Conservation (phyloP, 2,113 vertebrate genomes). For the Cyanistes caeruleus region DNA sequence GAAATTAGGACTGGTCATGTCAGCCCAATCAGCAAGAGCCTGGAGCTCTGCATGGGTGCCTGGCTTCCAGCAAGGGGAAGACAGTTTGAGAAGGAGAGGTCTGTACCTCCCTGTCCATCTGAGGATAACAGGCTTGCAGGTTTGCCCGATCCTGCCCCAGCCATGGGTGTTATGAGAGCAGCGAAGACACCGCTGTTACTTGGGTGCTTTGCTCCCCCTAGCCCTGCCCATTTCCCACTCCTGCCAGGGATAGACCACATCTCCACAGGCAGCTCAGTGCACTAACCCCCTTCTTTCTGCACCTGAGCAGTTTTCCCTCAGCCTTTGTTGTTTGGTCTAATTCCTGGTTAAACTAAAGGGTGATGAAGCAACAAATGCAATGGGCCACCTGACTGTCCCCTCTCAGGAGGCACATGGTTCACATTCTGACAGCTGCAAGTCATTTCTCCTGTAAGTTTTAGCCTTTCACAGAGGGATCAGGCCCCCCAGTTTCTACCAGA, state of each 20-base stretch:
- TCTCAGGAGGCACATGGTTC: not conserved
- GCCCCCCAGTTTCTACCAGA: not conserved
- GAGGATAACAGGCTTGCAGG: not conserved
- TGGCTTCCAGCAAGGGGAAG: not conserved
- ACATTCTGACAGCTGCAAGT: not conserved
- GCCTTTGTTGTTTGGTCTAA: not conserved
- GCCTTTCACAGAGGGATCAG: not conserved
- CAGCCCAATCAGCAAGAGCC: not conserved
- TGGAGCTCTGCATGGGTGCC: not conserved
- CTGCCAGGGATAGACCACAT: not conserved
- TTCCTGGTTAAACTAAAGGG: not conserved
- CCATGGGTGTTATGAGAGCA: no score
- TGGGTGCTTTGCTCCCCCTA: not conserved
- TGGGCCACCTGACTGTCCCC: fast-evolving
- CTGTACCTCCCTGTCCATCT: not conserved
- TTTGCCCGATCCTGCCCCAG: not conserved
- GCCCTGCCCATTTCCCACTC: fast-evolving
- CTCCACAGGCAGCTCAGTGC: not conserved
- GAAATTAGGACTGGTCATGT: not conserved
- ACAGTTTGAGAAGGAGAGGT: not conserved
- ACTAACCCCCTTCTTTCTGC: not conserved
- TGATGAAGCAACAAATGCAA: not conserved
- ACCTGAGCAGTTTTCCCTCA: not conserved
- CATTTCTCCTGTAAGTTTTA: not conserved
- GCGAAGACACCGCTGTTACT: not conserved